Percentiles rank a stretch among this genome's conserved stretches.
Evolutionary conservation across 1,140 invertebrate species (phyloP).

Genomic region (Drosophila kepulauana): DNA sequence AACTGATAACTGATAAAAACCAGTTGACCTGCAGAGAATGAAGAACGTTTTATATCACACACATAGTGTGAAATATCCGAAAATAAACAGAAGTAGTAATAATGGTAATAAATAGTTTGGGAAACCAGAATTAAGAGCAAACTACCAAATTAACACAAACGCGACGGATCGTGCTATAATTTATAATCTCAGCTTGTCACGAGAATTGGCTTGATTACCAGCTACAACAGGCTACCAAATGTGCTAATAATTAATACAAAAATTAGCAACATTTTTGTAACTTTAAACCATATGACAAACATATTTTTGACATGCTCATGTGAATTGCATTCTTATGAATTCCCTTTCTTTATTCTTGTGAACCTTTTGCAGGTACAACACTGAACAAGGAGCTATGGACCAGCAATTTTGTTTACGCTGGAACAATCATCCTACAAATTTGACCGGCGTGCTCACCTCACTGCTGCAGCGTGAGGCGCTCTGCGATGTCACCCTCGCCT

Average conservation of each 20-base stretch:
- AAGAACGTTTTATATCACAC: background rate
- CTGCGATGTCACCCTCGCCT: conserved; percentile 96
- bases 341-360: too few species aligned
- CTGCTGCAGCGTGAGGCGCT: conserved; percentile 94
- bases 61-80: background rate
- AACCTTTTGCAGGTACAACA: conserved; percentile 76
- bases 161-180: background rate
- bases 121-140: background rate
- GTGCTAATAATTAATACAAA: background rate
- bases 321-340: background rate
- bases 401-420: conserved; percentile 97
- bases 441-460: conserved; percentile 94
- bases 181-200: background rate
- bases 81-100: background rate
- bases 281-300: background rate
- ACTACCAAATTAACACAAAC: conserved; percentile 2
- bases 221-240: background rate
- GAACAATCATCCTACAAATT: conserved; percentile 96
- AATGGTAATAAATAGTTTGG: background rate
- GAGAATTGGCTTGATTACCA: background rate
- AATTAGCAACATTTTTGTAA: conserved; percentile 5
- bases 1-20: conserved; percentile 10
- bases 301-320: background rate
- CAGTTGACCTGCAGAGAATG: background rate
- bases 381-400: conserved; percentile 90